Base-by-base conservation (phyloP, 2,888 invertebrate species). In the Ophion obscuratus region DNA sequence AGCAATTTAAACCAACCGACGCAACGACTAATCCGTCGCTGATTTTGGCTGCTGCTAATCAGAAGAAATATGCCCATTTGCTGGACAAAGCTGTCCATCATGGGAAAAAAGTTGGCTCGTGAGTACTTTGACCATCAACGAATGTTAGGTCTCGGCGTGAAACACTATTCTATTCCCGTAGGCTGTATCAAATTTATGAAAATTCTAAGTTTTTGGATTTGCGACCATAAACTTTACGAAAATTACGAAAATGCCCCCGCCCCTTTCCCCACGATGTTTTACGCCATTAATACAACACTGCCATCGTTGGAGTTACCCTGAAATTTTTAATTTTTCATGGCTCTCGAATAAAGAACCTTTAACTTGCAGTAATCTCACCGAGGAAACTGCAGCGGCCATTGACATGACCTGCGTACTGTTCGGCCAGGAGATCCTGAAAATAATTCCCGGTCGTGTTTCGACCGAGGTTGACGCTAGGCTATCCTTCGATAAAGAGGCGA, bases 1-100 rank as follows among this genome's bases (percentile, higher is more conserved):
- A 98, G 94, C 96, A 97, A 90, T 99, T 98, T 94, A 98, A 98
- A 94, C 99, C 99, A 3, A 99, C 99, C 0, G 99, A 99, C 97
- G 99, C 99, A 59, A 99, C 99, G 2, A 99, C 99, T 76, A 99
- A 99, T 94, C 99, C 99, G 5, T 99, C 99, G 7, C 95, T 99
- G 77, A 99, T 99, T 89, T 95, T 99, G 90, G 97, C 98, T 77
- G 99, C 99, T 1, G 97, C 99, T 44, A 97, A 96, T 90, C 97
- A 99, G 96, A 97, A 98, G n/a, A 98, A 98, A 92, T 99, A 99
- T 94, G 96, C 97, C 92, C 96, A 96, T 88, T 95, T 99, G 75
- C 96, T 99, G 82, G 96, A 98, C 88, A 97, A 98, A 93, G 99
- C 99, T 77, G 96, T 99, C 31, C 96, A 96, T 88, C 98, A 98